Base-by-base conservation (phyloP, 2,888 invertebrate genomes). In the Meandrusa payeni region DNA sequence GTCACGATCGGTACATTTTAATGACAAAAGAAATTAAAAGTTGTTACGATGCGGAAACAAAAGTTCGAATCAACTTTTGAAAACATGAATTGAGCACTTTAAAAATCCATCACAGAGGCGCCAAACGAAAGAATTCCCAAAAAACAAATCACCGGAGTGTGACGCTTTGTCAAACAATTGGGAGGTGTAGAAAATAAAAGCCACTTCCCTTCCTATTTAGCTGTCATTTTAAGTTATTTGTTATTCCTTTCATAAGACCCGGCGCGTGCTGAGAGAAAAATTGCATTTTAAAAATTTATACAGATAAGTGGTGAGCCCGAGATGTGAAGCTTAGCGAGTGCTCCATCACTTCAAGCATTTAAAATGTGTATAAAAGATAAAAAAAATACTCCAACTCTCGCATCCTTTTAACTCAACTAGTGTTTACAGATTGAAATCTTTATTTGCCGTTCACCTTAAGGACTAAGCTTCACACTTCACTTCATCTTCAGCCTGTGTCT, bases 161-260 rank as follows among this genome's bases (percentile, higher is more conserved):
- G 2, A 15, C 24, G 32, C 40, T 32, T 40, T 40, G 40, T 33
- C 24, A 33, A 41, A 19, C 33, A 33, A 41, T 33, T 33, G 26
- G 19, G 26, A 27, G 20, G 26, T 27, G 27, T 27, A 41, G 20
- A 41, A 27, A 28, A 34, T 41, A 41, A 41, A 41, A 41, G 34
- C 22, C 9, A 13, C 27, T 23, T 31, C 31, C 15, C 28, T 34
- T 28, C 27, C 13, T 41, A 27, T 41, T 33, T 28, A 33, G 27
- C 40, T 40, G 40, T 27, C 32, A 41, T 74, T 77, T 76, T 56
- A 78, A 76, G 80, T 79, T 80, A 76, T 81, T 82, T 80, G 79
- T 81, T 80, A 81, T 80, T 81, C 79, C 77, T 78, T 79, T 77
- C 74, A 74, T 73, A 69, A 67, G 66, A 65, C 56, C 53, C 65